Evolutionary conservation across 64 coral and sea anemone species (phyloP).

Genomic region (Trachythela sp.): DNA sequence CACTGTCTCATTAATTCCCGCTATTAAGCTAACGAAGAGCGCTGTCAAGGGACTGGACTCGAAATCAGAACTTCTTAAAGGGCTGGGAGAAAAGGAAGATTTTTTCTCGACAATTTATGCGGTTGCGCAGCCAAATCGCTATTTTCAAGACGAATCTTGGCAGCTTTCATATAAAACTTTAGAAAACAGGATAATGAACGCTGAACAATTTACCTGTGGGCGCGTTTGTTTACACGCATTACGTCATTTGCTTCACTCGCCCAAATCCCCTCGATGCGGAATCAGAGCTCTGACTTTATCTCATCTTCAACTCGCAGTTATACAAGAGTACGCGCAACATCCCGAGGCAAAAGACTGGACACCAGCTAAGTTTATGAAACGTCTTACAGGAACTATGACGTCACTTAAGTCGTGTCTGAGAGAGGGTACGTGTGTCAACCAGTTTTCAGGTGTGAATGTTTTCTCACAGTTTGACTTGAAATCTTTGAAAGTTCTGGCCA

Average conservation of each 20-base stretch:
- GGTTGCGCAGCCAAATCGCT: neutral
- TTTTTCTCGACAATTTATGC: neutral
- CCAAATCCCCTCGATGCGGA: neutral
- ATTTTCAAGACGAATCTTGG: conserved; percentile 2
- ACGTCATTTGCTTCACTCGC: neutral
- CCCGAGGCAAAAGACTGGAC: neutral
- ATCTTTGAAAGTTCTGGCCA: neutral
- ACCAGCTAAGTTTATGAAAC: neutral
- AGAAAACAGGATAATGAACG: neutral
- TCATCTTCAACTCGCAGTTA: neutral
- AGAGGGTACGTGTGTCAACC: neutral
- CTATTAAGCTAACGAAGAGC: neutral
- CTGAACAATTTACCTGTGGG: neutral
- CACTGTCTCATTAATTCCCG: neutral
- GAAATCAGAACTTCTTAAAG: neutral
- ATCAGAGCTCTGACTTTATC: neutral
- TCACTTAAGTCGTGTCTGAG: neutral
- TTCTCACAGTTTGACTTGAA: neutral
- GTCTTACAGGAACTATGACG: neutral
- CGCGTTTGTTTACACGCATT: neutral
- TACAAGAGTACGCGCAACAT: neutral
- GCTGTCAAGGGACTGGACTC: neutral
- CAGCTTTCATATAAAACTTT: neutral
- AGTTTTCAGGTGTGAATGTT: neutral
- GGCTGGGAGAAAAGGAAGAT: neutral